A percentile compares a stretch with the other conserved stretches of the same genome.
Conservation (phyloP, 2,888 invertebrate genomes). For the Scrobipalpa atriplicella region DNA sequence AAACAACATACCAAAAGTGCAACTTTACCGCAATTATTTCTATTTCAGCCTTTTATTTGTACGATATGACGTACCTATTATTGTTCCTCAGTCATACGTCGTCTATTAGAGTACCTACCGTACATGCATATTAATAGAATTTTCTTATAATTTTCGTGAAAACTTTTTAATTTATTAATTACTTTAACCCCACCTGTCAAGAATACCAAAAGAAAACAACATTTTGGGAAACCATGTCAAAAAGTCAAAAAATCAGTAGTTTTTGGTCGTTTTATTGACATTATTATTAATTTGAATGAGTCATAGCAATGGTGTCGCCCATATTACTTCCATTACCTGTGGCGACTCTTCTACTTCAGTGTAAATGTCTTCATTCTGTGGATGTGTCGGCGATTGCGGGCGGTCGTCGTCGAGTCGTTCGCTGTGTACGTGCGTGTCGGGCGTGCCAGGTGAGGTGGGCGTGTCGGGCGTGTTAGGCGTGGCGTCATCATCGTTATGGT, state of each 20-base stretch:
- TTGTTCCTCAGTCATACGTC: too few relatives aligned
- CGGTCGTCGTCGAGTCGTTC: not conserved
- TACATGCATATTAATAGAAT: too few relatives aligned
- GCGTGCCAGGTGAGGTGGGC: constrained; percentile 24
- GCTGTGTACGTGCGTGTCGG: not conserved
- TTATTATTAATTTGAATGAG: not conserved
- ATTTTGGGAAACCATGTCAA: not conserved
- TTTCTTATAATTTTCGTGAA: too few relatives aligned
- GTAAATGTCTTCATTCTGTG: constrained; percentile 59
- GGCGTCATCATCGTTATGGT: constrained; percentile 49
- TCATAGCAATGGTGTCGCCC: not conserved
- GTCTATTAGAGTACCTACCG: too few relatives aligned
- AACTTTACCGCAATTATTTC: too few relatives aligned
- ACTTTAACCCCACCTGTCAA: too few relatives aligned
- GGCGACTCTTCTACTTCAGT: constrained; percentile 66
- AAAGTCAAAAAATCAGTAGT: too few relatives aligned
- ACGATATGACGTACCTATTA: too few relatives aligned
- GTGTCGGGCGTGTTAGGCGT: constrained; percentile 24
- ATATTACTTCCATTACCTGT: constrained; percentile 56
- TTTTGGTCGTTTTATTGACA: constrained; percentile 3
- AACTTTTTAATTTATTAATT: too few relatives aligned
- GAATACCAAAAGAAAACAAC: too few relatives aligned
- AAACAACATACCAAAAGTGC: too few relatives aligned
- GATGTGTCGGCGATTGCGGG: not conserved
- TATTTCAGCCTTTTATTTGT: too few relatives aligned